Evolutionary conservation across 2,113 vertebrate species (phyloP).

Genomic region (Myiopsitta monachus): DNA sequence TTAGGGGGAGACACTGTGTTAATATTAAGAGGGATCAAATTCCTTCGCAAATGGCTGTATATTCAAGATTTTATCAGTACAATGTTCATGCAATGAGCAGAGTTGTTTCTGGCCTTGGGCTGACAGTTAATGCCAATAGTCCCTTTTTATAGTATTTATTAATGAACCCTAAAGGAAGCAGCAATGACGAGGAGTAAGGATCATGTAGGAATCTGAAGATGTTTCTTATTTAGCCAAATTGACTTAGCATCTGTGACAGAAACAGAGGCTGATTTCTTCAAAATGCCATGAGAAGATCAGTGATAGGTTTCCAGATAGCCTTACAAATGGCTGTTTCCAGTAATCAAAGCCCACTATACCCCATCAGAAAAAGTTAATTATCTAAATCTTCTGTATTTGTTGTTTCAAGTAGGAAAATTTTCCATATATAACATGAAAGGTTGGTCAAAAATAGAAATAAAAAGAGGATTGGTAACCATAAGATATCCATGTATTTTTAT

Average conservation of each 20-base stretch:
- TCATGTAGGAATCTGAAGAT: neutral
- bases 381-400: neutral
- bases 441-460: neutral
- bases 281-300: neutral
- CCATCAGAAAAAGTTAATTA: neutral
- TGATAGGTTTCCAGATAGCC: neutral
- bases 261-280: neutral
- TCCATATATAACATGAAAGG: neutral
- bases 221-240: neutral
- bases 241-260: neutral
- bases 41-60: fast-evolving
- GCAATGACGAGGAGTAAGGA: neutral
- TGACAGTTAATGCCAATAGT: neutral
- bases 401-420: neutral
- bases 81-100: neutral
- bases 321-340: neutral
- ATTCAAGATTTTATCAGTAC: neutral
- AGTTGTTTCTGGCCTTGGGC: neutral
- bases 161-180: neutral
- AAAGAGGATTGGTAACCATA: fast-evolving
- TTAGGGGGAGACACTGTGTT: neutral
- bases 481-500: neutral
- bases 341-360: fast-evolving
- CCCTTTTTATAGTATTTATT: neutral
- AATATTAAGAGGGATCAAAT: neutral